Conservation (phyloP, 1,140 invertebrate species). For the Macrocentrus cingulum region DNA sequence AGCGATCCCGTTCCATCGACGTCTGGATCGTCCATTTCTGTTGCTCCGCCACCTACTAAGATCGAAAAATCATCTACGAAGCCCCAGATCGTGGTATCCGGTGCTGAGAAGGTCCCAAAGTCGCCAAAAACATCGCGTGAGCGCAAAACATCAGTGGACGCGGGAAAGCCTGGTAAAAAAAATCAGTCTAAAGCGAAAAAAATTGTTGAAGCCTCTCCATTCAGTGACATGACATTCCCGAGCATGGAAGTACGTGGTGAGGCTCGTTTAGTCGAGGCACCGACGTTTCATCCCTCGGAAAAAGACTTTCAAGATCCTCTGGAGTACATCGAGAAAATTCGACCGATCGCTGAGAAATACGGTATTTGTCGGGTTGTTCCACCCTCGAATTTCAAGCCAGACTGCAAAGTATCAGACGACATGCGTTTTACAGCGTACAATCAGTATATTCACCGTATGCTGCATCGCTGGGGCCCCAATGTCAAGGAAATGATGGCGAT, state of each 20-base stretch:
- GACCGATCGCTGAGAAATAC: conserved; percentile 75
- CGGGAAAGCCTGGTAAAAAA: conserved; percentile 39
- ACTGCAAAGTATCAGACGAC: conserved; percentile 82
- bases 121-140: conserved; percentile 43
- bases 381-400: conserved; percentile 83
- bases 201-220: conserved; percentile 40
- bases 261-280: conserved; percentile 75
- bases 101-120: conserved; percentile 41
- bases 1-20: conserved; percentile 28
- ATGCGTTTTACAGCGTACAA: conserved; percentile 88
- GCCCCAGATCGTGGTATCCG: not conserved
- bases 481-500: conserved; percentile 85
- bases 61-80: conserved; percentile 7
- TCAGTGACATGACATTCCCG: conserved; percentile 62
- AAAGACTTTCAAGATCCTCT: conserved; percentile 90
- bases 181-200: conserved; percentile 33
- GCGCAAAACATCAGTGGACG: conserved; percentile 41
- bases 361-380: conserved; percentile 89
- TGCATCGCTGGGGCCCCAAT: conserved; percentile 86
- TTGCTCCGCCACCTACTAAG: not conserved
- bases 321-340: conserved; percentile 85
- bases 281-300: conserved; percentile 79
- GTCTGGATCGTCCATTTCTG: conserved; percentile 33
- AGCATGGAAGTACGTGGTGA: conserved; percentile 48
- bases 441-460: conserved; percentile 89